phyloP scores from a whole-genome alignment of 2,888 invertebrate genomes.

The Aleiodes alternator region DNA sequence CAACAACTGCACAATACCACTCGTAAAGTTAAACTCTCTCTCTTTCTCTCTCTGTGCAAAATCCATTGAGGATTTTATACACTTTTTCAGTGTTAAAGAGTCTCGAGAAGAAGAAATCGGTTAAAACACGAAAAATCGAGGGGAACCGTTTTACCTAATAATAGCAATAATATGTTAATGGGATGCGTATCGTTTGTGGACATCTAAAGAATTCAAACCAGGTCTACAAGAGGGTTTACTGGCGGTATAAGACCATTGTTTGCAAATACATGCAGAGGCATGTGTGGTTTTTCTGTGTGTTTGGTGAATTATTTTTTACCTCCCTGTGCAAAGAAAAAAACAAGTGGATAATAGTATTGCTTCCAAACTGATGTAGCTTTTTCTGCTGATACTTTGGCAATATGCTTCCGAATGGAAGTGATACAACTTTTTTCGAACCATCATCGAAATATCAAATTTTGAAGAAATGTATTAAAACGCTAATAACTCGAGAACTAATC shows the following conservation, averaged over 20 bases:
- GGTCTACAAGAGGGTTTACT: slow-evolving; percentile 57
- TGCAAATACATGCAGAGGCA: slow-evolving; percentile 65
- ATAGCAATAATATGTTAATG: slow-evolving; percentile 75
- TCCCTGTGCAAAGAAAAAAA: not conserved
- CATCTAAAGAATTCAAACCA: slow-evolving; percentile 71
- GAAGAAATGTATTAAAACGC: too few species aligned
- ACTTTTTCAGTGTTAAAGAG: slow-evolving; percentile 51
- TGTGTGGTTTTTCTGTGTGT: slow-evolving; percentile 25
- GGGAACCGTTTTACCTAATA: slow-evolving; percentile 74
- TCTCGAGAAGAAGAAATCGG: slow-evolving; percentile 30
- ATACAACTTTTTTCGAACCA: too few species aligned
- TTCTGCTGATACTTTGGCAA: too few species aligned
- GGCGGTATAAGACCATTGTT: slow-evolving; percentile 65
- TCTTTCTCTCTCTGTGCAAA: not conserved
- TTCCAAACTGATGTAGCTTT: too few species aligned
- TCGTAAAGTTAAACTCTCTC: slow-evolving; percentile 62
- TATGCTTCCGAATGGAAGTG: too few species aligned
- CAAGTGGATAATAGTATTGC: too few species aligned
- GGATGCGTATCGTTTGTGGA: slow-evolving; percentile 72
- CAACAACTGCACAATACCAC: slow-evolving; percentile 50
- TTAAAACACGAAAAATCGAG: slow-evolving; percentile 59
- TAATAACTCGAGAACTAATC: too few species aligned
- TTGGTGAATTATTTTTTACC: slow-evolving; percentile 10
- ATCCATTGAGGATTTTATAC: slow-evolving; percentile 21
- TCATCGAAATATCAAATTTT: too few species aligned